phyloP scores from a whole-genome alignment of 2,797 vertebrate species.

The Garrulus glandarius region DNA sequence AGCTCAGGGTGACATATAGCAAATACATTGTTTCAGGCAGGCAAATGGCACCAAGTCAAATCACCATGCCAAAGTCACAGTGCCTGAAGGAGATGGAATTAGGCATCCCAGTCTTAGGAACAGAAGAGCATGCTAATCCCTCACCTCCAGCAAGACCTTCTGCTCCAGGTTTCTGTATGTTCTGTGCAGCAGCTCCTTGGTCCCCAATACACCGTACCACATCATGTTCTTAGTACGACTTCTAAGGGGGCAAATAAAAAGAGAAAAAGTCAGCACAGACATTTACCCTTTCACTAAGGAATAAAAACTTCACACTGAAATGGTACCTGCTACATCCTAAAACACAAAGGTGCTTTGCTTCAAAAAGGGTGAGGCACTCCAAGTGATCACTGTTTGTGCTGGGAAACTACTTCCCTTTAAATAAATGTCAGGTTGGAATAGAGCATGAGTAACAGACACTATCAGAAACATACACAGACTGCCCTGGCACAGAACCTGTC shows the following conservation, averaged over 20 bases:
- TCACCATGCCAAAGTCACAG: not conserved
- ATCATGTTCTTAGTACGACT: constrained; percentile 98
- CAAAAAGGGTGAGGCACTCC: not conserved
- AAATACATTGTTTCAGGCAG: not conserved
- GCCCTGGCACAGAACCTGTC: not conserved
- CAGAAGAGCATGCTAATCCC: not conserved
- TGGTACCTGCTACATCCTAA: not conserved
- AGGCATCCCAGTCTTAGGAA: not conserved
- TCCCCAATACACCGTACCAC: constrained; percentile 97
- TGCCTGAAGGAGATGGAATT: not conserved
- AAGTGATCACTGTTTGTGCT: not conserved
- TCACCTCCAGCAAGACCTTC: constrained; percentile 91
- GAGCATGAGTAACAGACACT: not conserved
- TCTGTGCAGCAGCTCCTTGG: constrained; percentile 93
- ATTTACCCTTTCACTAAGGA: not conserved
- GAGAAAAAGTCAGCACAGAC: not conserved
- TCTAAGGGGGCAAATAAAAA: constrained; percentile 60
- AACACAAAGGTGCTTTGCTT: not conserved
- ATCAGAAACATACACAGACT: not conserved
- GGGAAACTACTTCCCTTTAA: not conserved
- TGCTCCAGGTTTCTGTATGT: constrained; percentile 97
- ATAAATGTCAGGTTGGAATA: not conserved
- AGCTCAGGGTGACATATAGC: not conserved
- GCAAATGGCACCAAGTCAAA: not conserved
- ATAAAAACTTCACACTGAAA: not conserved